These are phyloP conservation scores for Actinostola sp. DNA, from an alignment of 92 coral and sea anemone species.

Conservation along the genomic window DNA sequence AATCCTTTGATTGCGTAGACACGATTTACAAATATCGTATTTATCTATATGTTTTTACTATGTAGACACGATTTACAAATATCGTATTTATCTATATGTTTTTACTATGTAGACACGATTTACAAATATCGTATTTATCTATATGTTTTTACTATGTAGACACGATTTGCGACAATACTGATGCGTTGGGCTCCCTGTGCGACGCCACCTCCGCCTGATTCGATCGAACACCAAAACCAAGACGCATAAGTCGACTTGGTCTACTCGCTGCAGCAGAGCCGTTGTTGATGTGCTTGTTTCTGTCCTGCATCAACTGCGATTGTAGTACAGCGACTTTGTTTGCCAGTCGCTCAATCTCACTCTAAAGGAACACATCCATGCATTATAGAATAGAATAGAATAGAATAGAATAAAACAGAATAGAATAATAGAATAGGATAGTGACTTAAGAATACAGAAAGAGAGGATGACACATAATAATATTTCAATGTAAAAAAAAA, in stretches of 20 bases:
- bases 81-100: too few relatives aligned
- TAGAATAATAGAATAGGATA: neutral
- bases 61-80: too few relatives aligned
- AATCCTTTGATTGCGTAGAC: too few relatives aligned
- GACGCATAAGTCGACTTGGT: conserved; percentile 3
- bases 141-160: too few relatives aligned
- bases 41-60: too few relatives aligned
- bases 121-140: too few relatives aligned
- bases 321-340: conserved; percentile 45
- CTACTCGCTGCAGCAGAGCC: neutral
- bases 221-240: neutral
- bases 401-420: neutral
- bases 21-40: too few relatives aligned
- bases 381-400: neutral
- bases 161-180: conserved; percentile 1
- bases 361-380: conserved; percentile 41
- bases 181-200: neutral
- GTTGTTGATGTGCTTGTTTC: conserved; percentile 22
- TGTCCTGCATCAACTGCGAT: conserved; percentile 32
- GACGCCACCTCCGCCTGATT: neutral
- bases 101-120: too few relatives aligned
- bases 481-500: too few relatives aligned
- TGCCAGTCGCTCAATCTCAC: conserved; percentile 45
- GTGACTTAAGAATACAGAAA: neutral
- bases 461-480: neutral